These are phyloP conservation scores for Drosophila basisetae DNA, from an alignment of 2,888 invertebrate genomes.

Conservation along the genomic window DNA sequence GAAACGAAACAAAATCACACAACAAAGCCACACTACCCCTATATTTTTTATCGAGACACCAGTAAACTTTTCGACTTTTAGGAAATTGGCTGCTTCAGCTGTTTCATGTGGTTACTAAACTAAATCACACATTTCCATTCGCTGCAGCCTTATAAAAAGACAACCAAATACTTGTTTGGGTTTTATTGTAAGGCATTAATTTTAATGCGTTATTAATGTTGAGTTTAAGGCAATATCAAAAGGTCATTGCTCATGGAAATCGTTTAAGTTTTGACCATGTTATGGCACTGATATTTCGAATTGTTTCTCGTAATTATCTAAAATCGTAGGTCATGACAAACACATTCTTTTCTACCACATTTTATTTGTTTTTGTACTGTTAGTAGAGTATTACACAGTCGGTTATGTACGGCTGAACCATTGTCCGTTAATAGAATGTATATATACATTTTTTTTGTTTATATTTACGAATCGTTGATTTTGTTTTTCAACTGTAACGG, in stretches of 20 bases:
- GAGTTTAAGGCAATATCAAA: not conserved
- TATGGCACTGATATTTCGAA: not conserved
- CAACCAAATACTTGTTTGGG: not conserved
- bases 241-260: not conserved
- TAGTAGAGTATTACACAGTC: not conserved
- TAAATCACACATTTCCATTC: not conserved
- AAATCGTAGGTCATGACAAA: not conserved
- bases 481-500: not conserved
- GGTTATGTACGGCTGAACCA: not conserved
- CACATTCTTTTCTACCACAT: not conserved
- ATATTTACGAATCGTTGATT: not conserved
- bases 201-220: not conserved
- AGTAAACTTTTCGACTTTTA: slow-evolving; percentile 1
- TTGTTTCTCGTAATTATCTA: not conserved
- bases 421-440: not conserved
- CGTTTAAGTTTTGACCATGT: not conserved
- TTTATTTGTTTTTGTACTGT: not conserved
- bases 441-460: not conserved
- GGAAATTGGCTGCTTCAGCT: slow-evolving; percentile 20
- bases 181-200: not conserved
- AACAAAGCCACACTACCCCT: slow-evolving; percentile 14
- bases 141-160: not conserved
- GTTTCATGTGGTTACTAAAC: not conserved
- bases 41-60: not conserved
- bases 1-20: slow-evolving; percentile 35